Evolutionary conservation across 2,797 vertebrate species (phyloP), one percentile per base, ranked within the genome.

Genomic region (Chrosomus eos): DNA sequence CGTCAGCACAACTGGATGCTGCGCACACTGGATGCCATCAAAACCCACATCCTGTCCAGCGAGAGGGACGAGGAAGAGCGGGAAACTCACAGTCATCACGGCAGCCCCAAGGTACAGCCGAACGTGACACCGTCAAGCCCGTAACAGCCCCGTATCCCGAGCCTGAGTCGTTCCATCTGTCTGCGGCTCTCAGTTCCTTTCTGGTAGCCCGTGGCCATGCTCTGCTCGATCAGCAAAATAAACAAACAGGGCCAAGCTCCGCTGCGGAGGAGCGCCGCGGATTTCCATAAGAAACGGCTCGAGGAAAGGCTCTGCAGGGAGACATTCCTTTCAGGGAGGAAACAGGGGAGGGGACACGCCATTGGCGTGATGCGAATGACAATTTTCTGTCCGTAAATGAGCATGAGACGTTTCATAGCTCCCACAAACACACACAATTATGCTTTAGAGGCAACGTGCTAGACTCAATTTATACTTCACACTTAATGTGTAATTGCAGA

Each of bases 1-100:
- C 96, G 97, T 89, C 98, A 99, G 91, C 98, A 99, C 93, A 95
- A 96, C 93, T 99, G 98, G 98, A 98, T 99, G 95, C 96, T 99
- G 89, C 95, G 95, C 89, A 93, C 97, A 81, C 95, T 99, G 88
- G 97, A 97, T 89, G 95, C 95, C 95, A 95, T 99, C 95, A 98
- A 97, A 96, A 94, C 96, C 26, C 96, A 96, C 94, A 96, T 99
- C 90, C 94, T 99, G 92, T 93, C 95, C 92, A 91, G 93, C 93
- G 94, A 96, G 93, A 94, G 94, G 90, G 94, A 94, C 89, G 92
- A 90, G 87, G 92, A 95, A 91, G 93, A 93, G 90, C 91, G 8
- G 38, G 83, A 81, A 81, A 64, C 94, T 90, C 85, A 89, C 11
- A 83, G 84, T 85, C 81, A 88, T 31, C 71, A 62, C 23, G 89